phyloP scores from a whole-genome alignment of 2,113 vertebrate species.

The Peromyscus californicus region DNA sequence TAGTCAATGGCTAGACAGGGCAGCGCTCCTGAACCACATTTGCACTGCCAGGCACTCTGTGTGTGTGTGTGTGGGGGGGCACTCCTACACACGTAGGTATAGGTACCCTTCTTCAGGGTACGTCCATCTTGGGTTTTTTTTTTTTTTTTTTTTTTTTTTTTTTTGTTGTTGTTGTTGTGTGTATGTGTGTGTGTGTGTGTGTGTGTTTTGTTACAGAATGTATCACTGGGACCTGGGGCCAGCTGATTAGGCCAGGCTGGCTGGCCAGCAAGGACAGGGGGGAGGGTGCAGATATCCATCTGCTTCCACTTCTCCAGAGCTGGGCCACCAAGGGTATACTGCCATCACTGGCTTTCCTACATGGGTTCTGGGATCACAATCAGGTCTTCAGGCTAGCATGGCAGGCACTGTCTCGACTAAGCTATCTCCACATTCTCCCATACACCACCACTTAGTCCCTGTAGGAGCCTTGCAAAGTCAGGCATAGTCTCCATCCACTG shows the following conservation, averaged over 20 bases:
- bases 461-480: background rate
- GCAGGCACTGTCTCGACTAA: background rate
- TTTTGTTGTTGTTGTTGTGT: too few relatives aligned
- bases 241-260: background rate
- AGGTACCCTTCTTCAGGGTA: too few relatives aligned
- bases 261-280: background rate
- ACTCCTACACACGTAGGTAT: too few relatives aligned
- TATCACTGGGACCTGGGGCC: background rate
- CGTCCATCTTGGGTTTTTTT: too few relatives aligned
- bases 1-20: background rate
- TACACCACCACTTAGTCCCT: background rate
- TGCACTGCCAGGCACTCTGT: rapidly evolving
- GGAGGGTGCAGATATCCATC: background rate
- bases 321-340: background rate
- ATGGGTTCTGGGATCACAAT: background rate
- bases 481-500: background rate
- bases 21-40: background rate
- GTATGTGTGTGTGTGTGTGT: background rate
- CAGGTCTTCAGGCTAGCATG: background rate
- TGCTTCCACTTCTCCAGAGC: background rate
- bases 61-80: background rate
- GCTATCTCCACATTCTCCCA: background rate
- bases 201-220: background rate
- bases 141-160: too few relatives aligned
- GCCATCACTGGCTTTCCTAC: background rate